These are phyloP conservation scores for Sparus aurata DNA, from an alignment of 2,797 vertebrate genomes.

Conservation along the genomic window DNA sequence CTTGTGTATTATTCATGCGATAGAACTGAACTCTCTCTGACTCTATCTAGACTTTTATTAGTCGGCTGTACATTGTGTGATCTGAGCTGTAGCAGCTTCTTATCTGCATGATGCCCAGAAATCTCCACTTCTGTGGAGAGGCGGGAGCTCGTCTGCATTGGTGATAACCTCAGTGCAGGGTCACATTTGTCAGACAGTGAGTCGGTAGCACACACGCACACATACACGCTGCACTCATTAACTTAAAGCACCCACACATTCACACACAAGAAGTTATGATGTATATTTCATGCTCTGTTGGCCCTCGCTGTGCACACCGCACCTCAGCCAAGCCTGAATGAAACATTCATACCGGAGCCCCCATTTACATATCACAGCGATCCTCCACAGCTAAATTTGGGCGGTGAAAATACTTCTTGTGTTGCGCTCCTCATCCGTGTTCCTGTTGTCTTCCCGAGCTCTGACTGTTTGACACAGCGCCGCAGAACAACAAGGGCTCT, in stretches of 20 bases:
- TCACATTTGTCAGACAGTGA: not conserved
- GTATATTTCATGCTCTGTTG: constrained; percentile 72
- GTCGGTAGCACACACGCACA: not conserved
- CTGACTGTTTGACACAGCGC: constrained; percentile 3
- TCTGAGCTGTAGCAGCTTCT: not conserved
- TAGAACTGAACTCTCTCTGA: constrained; percentile 5
- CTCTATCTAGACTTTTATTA: constrained; percentile 1
- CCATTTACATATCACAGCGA: constrained; percentile 69
- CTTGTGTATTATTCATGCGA: constrained; percentile 22
- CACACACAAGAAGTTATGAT: constrained; percentile 49
- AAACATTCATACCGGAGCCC: constrained; percentile 67
- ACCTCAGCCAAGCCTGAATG: constrained; percentile 59
- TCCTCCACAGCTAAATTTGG: constrained; percentile 41
- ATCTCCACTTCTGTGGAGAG: not conserved
- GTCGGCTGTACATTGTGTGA: constrained; percentile 7
- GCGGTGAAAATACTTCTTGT: constrained; percentile 21
- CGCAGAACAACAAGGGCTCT: not conserved
- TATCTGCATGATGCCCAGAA: not conserved
- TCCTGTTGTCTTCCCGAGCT: not conserved
- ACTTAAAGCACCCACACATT: constrained; percentile 9
- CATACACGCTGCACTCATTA: constrained; percentile 13
- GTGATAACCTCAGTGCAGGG: constrained; percentile 10
- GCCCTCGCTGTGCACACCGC: constrained; percentile 25
- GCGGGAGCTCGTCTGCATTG: not conserved
- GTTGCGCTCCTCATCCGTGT: not conserved